Conservation (phyloP, 2,797 vertebrate species). For the Mus caroli region DNA sequence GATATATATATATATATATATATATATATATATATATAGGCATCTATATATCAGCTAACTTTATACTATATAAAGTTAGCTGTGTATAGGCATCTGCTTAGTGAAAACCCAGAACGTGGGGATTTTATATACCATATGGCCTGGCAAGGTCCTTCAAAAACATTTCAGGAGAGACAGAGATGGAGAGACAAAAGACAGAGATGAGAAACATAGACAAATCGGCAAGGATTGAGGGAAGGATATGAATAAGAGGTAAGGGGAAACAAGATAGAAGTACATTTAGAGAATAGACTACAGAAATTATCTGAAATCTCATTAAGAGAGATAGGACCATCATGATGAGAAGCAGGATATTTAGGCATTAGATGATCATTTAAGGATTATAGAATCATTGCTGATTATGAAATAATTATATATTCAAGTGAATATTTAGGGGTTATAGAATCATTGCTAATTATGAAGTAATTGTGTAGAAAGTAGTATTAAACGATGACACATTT, state of each 20-base stretch:
- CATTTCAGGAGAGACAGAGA: neutral
- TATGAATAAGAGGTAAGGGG: neutral
- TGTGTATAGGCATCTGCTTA: neutral
- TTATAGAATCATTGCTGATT: conserved; percentile 28
- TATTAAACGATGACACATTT: conserved; percentile 27
- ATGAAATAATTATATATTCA: neutral
- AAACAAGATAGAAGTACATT: neutral
- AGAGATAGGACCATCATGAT: neutral
- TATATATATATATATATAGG: too few relatives aligned
- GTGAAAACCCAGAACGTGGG: neutral
- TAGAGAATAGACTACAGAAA: neutral
- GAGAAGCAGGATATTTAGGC: conserved; percentile 6
- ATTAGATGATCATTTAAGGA: neutral
- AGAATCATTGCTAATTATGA: conserved; percentile 29
- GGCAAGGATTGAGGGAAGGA: fast-evolving
- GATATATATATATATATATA: too few relatives aligned
- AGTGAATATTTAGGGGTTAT: neutral
- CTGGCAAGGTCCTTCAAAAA: neutral
- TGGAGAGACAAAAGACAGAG: neutral
- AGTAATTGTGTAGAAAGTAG: neutral
- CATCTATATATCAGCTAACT: too few relatives aligned
- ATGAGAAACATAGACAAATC: neutral
- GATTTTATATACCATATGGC: neutral
- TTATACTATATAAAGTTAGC: too few relatives aligned
- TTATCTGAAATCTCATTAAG: neutral